These are phyloP conservation scores for Yponomeuta sedellus DNA, from an alignment of 2,888 invertebrate genomes.

Conservation along the genomic window DNA sequence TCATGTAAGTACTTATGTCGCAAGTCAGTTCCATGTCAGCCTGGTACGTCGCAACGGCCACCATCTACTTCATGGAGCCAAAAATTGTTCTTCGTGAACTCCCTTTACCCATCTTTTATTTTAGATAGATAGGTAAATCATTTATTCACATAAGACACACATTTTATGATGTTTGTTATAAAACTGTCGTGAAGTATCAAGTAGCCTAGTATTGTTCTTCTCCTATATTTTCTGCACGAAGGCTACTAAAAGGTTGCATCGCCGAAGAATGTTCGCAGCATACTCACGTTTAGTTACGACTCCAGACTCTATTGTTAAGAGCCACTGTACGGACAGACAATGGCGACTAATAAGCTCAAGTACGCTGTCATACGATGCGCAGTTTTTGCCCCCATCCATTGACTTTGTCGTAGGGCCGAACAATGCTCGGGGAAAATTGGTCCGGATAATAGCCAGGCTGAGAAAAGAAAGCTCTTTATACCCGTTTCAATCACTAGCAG, in stretches of 20 bases:
- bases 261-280: not conserved
- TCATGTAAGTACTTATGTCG: no score
- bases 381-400: conserved; percentile 3
- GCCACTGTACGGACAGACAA: conserved; percentile 13
- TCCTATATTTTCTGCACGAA: not conserved
- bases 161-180: no score
- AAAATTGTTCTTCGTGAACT: no score
- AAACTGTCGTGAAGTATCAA: no score
- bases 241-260: not conserved
- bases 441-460: not conserved
- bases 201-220: no score
- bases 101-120: no score
- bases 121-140: no score
- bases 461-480: not conserved
- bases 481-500: not conserved
- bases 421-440: conserved; percentile 12
- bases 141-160: no score
- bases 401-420: conserved; percentile 5
- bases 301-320: conserved; percentile 5
- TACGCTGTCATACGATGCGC: not conserved
- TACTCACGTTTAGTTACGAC: not conserved
- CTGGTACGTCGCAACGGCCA: no score
- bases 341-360: conserved; percentile 10
- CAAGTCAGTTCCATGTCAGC: no score
- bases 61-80: no score